phyloP scores from a whole-genome alignment of 2,797 vertebrate species.

The Melanotaenia parkinsoni region DNA sequence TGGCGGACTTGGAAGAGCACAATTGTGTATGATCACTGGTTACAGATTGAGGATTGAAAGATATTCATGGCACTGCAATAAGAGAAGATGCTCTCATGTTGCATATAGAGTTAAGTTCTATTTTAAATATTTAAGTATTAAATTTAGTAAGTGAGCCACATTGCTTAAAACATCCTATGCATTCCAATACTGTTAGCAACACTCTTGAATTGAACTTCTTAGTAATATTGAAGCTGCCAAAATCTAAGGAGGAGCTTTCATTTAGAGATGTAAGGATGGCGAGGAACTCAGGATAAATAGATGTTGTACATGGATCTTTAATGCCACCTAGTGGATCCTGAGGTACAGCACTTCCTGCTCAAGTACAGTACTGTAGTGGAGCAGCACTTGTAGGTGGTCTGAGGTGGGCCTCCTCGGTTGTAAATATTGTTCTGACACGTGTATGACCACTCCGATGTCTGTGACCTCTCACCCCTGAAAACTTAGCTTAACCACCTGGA shows the following conservation, averaged over 20 bases:
- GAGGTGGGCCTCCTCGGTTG: conserved; percentile 72
- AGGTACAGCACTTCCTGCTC: conserved; percentile 18
- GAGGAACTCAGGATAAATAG: not conserved
- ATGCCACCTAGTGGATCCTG: conserved; percentile 69
- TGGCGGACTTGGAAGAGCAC: conserved; percentile 15
- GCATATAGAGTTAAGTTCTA: conserved; percentile 61
- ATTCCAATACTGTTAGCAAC: conserved; percentile 69
- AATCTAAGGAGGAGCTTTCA: conserved; percentile 62
- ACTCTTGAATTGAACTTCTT: conserved; percentile 51
- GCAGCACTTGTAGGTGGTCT: conserved; percentile 73
- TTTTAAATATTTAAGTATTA: conserved; percentile 72
- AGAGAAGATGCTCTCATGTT: conserved; percentile 68
- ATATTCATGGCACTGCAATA: conserved; percentile 58
- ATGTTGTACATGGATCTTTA: conserved; percentile 39
- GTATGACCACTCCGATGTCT: conserved; percentile 73
- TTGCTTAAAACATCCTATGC: conserved; percentile 50
- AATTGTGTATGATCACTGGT: conserved; percentile 48
- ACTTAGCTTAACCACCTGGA: conserved; percentile 74
- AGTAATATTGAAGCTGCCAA: conserved; percentile 69
- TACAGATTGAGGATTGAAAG: conserved; percentile 56
- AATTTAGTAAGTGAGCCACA: conserved; percentile 69
- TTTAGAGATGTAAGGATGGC: conserved; percentile 35
- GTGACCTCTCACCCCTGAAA: conserved; percentile 69
- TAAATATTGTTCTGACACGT: conserved; percentile 78
- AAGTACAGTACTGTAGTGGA: conserved; percentile 23